These are phyloP conservation scores for Characodon lateralis DNA, from an alignment of 2,797 vertebrate genomes.

Conservation along the genomic window DNA sequence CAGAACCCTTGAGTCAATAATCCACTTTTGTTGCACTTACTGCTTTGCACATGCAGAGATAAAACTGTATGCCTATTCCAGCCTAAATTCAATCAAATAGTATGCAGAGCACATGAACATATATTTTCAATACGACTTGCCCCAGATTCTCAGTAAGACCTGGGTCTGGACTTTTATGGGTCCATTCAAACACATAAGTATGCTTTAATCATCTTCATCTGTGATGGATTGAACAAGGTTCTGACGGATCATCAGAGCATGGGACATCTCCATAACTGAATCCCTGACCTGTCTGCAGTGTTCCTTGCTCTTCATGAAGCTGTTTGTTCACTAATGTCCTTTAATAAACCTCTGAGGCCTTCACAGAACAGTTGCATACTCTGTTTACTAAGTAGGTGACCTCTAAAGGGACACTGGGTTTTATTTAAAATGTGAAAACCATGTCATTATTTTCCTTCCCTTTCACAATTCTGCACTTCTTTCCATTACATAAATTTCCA, in stretches of 20 bases:
- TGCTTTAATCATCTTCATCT: neutral
- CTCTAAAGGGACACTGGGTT: neutral
- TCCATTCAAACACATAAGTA: neutral
- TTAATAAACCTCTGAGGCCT: neutral
- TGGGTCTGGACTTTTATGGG: neutral
- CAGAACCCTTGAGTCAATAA: neutral
- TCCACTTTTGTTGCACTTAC: neutral
- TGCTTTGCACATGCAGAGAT: neutral
- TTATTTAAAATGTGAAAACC: constrained; percentile 1
- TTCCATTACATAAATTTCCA: neutral
- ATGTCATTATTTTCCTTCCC: neutral
- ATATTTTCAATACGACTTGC: neutral
- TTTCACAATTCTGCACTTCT: neutral
- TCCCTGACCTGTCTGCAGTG: neutral
- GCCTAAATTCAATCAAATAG: neutral
- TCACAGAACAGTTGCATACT: neutral
- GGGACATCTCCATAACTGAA: neutral
- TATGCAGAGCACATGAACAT: neutral
- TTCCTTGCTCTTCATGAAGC: neutral
- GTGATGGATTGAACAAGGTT: too few relatives aligned
- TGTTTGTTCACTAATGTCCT: neutral
- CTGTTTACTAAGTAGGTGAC: neutral
- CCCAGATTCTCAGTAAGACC: neutral
- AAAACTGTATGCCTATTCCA: neutral
- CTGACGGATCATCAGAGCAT: neutral